Evolutionary conservation across 2,888 invertebrate species (phyloP), one percentile per base, ranked within the genome.

Genomic region (Alloscopus bannaensis): DNA sequence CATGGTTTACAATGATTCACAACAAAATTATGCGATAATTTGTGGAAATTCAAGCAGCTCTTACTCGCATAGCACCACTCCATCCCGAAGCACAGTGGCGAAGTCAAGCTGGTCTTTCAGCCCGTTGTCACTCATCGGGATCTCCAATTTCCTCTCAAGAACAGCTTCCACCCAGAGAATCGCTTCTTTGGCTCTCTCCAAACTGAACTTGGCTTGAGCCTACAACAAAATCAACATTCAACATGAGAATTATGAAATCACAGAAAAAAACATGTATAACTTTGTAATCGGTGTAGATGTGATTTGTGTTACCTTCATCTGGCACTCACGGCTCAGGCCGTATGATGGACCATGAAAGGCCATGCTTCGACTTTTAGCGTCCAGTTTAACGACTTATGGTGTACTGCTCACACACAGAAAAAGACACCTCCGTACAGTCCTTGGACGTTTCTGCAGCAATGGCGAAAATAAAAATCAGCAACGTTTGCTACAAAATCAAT

Each of bases 131-230:
- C 86, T 86, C 45, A 86, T 85, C 18, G 87, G 86, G 52, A 87
- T 84, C 40, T 87, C 87, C 47, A 88, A 77, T 55, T 86, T 84
- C 60, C 86, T 81, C 8, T 85, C 87, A 16, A 88, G 85, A 3
- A 88, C 88, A 16, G 87, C 87, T 84, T 89, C 88, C n/a, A 90
- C 87, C 90, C 90, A 90, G 3, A 87, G 86, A 55, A 90, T 84
- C 0, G 88, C 89, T 84, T 89, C 88, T 60, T 81, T 83, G 2
- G 83, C 83, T 22, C 81, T 42, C 50, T 88, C 88, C 71, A 90
- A 80, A 80, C 88, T 88, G 86, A 90, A 90, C 81, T 90, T 89
- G 31, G 90, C 89, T 84, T 89, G 88, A 70, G 89, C 88, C 89
- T 90, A 69, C 42, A 45, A 57, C 13, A 36, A 36, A 36, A 36